Base-by-base conservation (phyloP, 2,888 invertebrate genomes). In the Mimachlamys varia region DNA sequence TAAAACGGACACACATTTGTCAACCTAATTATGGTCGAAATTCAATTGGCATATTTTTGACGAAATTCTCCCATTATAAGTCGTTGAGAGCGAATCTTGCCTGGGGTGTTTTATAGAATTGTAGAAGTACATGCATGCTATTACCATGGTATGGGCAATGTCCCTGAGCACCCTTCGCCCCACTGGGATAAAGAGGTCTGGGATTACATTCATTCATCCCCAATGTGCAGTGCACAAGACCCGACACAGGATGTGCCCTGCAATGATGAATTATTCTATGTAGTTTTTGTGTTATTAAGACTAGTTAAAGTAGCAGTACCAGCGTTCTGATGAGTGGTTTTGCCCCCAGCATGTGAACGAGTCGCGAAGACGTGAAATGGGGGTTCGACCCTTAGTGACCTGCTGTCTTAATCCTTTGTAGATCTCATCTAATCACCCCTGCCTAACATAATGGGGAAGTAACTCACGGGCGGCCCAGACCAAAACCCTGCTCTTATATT, bases 261-360 rank as follows among this genome's bases (percentile, higher is more conserved):
- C 33, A 12, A 33, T 33, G 76, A 33, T 10, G 33, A 33, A 27
- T 76, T 33, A 12, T 33, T 27, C 76, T 76, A 1, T 76, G 76
- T 76, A 76, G n/a, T 76, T 76, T 53, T 76, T 76, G n/a, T 76
- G 76, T 27, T 76, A 33, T 62, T 62, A 76, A 33, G 76, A 76
- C 17, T 27, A 76, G 27, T 76, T 76, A 12, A 15, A 76, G 12
- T 17, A 76, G 62, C 76, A 76, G 12, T 15, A 7, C 44, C 44
- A 44, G 4, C 58, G n/a, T 58, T n/a, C 19, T 58, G 19, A 27
- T 33, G 27, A 22, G 12, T 33, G 76, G 27, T 27, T 76, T 76
- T 33, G 76, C 76, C 76, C 76, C 33, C 76, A 76, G 76, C 33
- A 76, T 76, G 76, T 33, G 76, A 33, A 4, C 27, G 76, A 76